Evolutionary conservation across 1,140 invertebrate genomes (phyloP), one percentile per base, ranked within the genome.

Genomic region (Callitettix versicolor): DNA sequence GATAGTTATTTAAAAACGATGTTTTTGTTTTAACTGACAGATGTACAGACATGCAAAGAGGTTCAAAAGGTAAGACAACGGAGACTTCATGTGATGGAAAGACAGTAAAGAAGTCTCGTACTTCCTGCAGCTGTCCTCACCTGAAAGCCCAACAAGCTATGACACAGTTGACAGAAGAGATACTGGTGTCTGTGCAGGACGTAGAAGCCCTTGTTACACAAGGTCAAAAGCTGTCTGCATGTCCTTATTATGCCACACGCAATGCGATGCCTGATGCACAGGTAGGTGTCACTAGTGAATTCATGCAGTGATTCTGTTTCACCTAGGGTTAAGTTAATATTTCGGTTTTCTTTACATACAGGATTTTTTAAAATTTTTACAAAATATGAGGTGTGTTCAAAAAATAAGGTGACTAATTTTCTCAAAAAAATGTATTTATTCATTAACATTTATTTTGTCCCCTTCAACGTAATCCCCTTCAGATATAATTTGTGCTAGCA

Each of bases 181-280:
- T 85, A 34, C 65, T 92, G 12, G 73, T 78, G 12, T 77, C 86
- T 53, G 80, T 94, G 33, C 71, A 82, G 65, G 95, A 98, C 71
- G 83, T 98, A 59, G 94, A 97, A 69, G 88, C 96, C 63, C 73
- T 94, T 53, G 81, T 88, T 0, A 72, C 69, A 15, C 71, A 71
- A 65, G 90, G 83, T 0, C 80, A 81, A 65, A 71, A 82, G 58
- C 65, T 82, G 46, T 81, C 85, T 56, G 85, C 84, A 7, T 98
- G 95, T 73, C 85, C 92, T 3, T 98, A 97, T 74, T 97, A 96
- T 74, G 84, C 86, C 12, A 78, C 85, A 11, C 77, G 92, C 65
- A 77, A 80, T 65, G 86, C 89, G 34, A 71, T 91, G 14, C 76
- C 82, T 63, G 80, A 87, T 69, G 84, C 90, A 30, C 85, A 95